Evolutionary conservation across 2,888 invertebrate genomes (phyloP), one percentile per base, ranked within the genome.

Genomic region (Erebia palarica): DNA sequence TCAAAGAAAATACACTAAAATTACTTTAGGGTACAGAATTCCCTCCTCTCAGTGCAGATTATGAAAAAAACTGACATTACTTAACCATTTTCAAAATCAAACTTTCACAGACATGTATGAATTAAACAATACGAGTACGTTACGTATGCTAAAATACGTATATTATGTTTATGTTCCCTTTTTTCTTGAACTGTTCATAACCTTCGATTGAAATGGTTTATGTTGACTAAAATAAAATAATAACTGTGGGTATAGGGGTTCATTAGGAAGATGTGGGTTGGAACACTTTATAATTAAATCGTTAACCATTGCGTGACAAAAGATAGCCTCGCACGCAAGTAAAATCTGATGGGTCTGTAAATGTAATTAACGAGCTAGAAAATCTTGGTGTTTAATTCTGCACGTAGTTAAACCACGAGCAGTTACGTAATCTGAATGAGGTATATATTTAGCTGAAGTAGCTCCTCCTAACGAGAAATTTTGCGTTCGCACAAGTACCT

Each of bases 311-410:
- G 61, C 63, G 49, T 49, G 47, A 49, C 21, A n/a, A n/a, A n/a
- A n/a, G n/a, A n/a, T n/a, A 49, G 21, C 11, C 44, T 10, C 42
- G 21, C 49, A 63, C 47, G 49, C 49, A 49, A 63, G 63, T 63
- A 44, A 49, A 47, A 63, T 21, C 47, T 21, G 63, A 63, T 49
- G 63, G 49, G 63, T 47, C 61, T 49, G 61, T 58, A 58, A 58
- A 63, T 63, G 47, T 63, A 63, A 63, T 63, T 47, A 63, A 63
- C 63, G 63, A 63, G 13, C 63, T 49, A 63, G 49, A 49, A 61
- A 49, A 63, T 49, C 63, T 49, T 49, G 49, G 21, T 21, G 49
- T 49, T 49, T 49, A 21, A 63, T 63, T 49, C 49, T 49, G 63
- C 14, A 21, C 47, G 14, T 49, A 14, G 63, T 21, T 49, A 63